These are phyloP conservation scores for Coleophora flavipennella DNA, from an alignment of 2,888 invertebrate genomes.

Conservation along the genomic window DNA sequence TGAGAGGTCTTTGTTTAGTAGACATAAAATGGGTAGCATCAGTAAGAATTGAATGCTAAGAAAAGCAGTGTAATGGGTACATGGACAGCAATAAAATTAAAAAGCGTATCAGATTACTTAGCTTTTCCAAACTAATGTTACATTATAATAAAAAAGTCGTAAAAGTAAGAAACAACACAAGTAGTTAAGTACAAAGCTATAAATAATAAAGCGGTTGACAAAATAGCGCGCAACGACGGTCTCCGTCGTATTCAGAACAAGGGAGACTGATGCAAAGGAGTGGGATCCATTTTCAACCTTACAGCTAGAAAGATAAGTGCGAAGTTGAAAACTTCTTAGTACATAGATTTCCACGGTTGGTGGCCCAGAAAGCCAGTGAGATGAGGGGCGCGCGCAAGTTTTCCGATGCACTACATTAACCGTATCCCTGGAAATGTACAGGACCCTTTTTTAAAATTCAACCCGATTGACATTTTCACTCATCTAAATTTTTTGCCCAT, in stretches of 20 bases:
- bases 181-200: slow-evolving; percentile 26
- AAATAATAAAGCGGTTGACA: slow-evolving; percentile 35
- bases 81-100: slow-evolving; percentile 28
- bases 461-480: slow-evolving; percentile 55
- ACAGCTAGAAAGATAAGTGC: slow-evolving; percentile 9
- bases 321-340: slow-evolving; percentile 2
- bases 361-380: slow-evolving; percentile 27
- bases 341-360: slow-evolving; percentile 16
- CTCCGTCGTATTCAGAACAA: slow-evolving; percentile 16
- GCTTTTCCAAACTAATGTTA: slow-evolving; percentile 30
- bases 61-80: slow-evolving; percentile 16
- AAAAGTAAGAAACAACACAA: slow-evolving; percentile 33
- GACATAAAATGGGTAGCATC: slow-evolving; percentile 1
- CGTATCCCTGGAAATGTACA: slow-evolving; percentile 30
- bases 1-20: background rate
- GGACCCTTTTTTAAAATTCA: slow-evolving; percentile 38
- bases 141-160: slow-evolving; percentile 40
- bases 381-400: slow-evolving; percentile 35
- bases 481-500: slow-evolving; percentile 62
- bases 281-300: slow-evolving; percentile 17
- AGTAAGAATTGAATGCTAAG: slow-evolving; percentile 9
- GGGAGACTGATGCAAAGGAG: slow-evolving; percentile 16
- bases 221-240: slow-evolving; percentile 23
- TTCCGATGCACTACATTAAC: slow-evolving; percentile 49
- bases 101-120: slow-evolving; percentile 28